Conservation (phyloP, 2,888 invertebrate species). For the Aphidius colemani region DNA sequence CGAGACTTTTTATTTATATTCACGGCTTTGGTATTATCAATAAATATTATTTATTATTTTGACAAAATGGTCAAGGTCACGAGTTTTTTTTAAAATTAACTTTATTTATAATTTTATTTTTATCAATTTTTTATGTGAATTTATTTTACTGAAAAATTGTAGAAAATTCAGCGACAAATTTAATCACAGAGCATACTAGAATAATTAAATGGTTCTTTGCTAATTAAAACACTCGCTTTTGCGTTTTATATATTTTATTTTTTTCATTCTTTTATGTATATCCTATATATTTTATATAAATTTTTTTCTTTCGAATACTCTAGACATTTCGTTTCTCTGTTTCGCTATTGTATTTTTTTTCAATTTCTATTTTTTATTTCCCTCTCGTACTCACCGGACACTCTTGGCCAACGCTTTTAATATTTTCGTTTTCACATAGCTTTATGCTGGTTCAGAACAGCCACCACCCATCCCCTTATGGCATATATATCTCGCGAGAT, state of each 20-base stretch:
- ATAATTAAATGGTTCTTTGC: constrained; percentile 31
- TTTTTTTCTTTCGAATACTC: constrained; percentile 10
- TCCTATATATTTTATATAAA: background rate
- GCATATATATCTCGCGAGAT: constrained; percentile 46
- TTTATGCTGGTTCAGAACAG: background rate
- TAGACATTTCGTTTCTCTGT: constrained; percentile 17
- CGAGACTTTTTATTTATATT: constrained; percentile 18
- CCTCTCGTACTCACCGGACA: constrained; percentile 15
- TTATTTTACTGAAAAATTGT: constrained; percentile 8
- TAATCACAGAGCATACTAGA: constrained; percentile 24
- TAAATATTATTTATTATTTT: constrained; percentile 15
- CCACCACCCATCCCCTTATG: constrained; percentile 25
- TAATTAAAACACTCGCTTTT: constrained; percentile 29
- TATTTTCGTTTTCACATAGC: constrained; percentile 41
- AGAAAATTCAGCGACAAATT: constrained; percentile 26
- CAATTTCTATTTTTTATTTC: constrained; percentile 19
- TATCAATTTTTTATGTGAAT: background rate
- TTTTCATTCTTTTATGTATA: background rate
- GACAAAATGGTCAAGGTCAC: constrained; percentile 12
- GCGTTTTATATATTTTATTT: background rate
- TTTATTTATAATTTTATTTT: background rate
- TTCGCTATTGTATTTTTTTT: constrained; percentile 14
- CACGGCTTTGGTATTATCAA: constrained; percentile 9
- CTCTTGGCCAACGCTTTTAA: constrained; percentile 37
- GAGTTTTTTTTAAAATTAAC: background rate